Base-by-base conservation (phyloP, 2,113 vertebrate genomes). In the Hemichromis elongatus region DNA sequence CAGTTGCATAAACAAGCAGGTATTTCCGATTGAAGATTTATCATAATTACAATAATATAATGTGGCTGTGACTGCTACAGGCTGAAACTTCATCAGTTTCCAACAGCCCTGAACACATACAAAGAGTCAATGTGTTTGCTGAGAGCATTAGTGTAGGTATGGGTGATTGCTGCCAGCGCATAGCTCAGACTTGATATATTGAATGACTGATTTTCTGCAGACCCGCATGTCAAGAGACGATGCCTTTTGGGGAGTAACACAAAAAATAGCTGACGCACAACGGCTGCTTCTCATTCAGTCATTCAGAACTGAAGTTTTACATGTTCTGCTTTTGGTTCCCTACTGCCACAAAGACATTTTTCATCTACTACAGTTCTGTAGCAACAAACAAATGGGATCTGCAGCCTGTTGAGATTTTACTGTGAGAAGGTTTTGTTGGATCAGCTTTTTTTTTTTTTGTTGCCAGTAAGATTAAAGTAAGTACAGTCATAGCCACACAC, bases 1-100 rank as follows among this genome's bases (percentile, higher is more conserved):
- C 91, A 94, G 85, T 82, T 56, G 78, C 80, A 82, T 82, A 89
- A 86, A 89, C 63, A 88, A 90, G 85, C 89, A 90, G 85, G 82
- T 89, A 82, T 87, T 86, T 89, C 83, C 30, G 30, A 80, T 52
- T 77, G 57, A 47, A 88, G 45, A 89, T 93, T 87, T 63, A 89
- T 93, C 88, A 92, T 91, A 87, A 93, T 94, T 90, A 93, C 40
- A 81, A 63, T 61, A 59, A 79, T 86, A 77, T 28, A 82, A 87
- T 83, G 82, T 61, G 56, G 33, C 79, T 75, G 79, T 57, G 35
- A 56, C 50, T 89, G 54, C 21, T 53, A 53, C 24, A 54, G 79
- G 47, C 18, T 53, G 66, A 52, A 75, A 33, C 45, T 45, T 75
- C 42, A 75, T 75, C 70, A 33, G 42, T 33, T 75, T 75, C 70